Evolutionary conservation across 2,888 invertebrate genomes (phyloP).

Genomic region (Leptarthrus brevirostris): DNA sequence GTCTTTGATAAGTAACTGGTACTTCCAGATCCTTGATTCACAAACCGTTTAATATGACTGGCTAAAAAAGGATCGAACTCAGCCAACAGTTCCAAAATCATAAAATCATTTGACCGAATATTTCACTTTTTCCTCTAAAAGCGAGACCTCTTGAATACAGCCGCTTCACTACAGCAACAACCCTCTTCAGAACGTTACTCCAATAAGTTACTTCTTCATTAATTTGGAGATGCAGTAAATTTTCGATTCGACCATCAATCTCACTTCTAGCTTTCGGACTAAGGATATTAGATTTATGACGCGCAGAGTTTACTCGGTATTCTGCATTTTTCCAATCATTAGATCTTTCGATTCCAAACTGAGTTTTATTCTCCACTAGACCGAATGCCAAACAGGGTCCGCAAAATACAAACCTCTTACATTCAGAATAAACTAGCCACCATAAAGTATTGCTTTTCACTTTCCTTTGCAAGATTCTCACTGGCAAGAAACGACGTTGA

Average conservation of each 20-base stretch:
- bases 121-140: not conserved
- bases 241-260: not conserved
- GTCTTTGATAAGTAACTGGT: conserved; percentile 23
- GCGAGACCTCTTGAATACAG: too few relatives aligned
- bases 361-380: not conserved
- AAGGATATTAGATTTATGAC: conserved; percentile 3
- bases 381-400: not conserved
- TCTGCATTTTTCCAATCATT: conserved; percentile 3
- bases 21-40: conserved; percentile 11
- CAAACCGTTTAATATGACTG: too few relatives aligned
- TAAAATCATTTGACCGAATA: not conserved
- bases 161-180: too few relatives aligned
- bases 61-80: too few relatives aligned
- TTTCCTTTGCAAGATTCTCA: not conserved
- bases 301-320: conserved; percentile 3
- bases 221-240: too few relatives aligned
- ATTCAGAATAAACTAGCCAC: not conserved
- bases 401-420: not conserved
- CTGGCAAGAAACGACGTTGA: not conserved
- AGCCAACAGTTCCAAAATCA: not conserved
- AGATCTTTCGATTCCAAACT: not conserved
- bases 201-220: too few relatives aligned
- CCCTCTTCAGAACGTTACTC: too few relatives aligned
- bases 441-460: not conserved
- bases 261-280: too few relatives aligned